Evolutionary conservation across 2,113 vertebrate species (phyloP).

Genomic region (Apteryx mantelli): DNA sequence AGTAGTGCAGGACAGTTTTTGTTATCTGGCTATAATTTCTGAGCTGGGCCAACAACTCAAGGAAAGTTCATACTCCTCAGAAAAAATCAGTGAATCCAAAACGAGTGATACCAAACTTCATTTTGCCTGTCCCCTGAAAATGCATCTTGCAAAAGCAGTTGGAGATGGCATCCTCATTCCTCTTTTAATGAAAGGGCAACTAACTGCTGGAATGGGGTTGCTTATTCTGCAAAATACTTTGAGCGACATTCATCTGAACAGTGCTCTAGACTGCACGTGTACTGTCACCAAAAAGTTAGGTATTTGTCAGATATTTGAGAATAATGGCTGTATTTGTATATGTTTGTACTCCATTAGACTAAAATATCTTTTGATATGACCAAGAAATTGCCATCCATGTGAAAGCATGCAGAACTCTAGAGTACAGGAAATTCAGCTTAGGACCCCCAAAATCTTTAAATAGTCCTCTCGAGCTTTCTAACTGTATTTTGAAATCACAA

Average conservation of each 20-base stretch:
- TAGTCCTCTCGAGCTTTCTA: background rate
- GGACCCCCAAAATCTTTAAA: background rate
- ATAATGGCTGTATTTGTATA: background rate
- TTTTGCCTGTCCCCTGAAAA: background rate
- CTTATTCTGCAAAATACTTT: background rate
- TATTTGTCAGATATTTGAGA: background rate
- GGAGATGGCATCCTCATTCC: background rate
- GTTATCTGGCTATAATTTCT: background rate
- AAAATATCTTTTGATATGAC: background rate
- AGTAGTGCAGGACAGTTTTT: background rate
- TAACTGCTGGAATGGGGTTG: fast-evolving
- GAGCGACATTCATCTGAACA: background rate
- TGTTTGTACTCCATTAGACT: background rate
- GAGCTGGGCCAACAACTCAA: background rate
- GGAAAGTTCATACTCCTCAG: background rate
- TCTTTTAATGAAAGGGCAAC: background rate
- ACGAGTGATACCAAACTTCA: background rate
- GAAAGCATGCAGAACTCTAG: background rate
- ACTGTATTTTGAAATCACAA: background rate
- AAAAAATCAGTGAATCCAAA: background rate
- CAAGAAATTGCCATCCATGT: background rate
- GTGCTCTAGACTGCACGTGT: background rate
- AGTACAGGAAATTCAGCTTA: background rate
- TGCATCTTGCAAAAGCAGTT: background rate
- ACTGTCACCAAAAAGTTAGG: background rate